Evolutionary conservation across 2,113 vertebrate species (phyloP).

Genomic region (Siniperca chuatsi): DNA sequence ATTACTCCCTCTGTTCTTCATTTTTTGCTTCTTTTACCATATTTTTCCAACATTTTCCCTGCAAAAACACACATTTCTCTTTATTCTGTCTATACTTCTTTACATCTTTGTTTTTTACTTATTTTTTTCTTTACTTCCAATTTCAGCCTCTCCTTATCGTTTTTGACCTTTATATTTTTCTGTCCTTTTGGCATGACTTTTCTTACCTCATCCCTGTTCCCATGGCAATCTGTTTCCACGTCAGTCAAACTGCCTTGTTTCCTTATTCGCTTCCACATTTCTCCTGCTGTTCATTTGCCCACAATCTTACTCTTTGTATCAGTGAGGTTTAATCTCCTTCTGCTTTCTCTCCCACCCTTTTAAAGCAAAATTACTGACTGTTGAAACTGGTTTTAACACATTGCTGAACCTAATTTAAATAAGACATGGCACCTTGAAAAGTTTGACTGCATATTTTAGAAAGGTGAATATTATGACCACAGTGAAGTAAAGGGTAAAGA

Average conservation of each 20-base stretch:
- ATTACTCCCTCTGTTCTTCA: not conserved
- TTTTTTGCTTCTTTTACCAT: constrained; percentile 10
- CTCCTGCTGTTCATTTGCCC: not conserved
- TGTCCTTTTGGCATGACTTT: constrained; percentile 4
- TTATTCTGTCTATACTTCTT: not conserved
- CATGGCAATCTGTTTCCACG: constrained; percentile 40
- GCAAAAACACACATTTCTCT: not conserved
- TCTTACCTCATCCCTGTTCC: constrained; percentile 24
- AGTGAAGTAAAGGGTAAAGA: constrained; percentile 39
- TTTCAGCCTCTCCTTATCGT: not conserved
- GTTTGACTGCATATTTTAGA: constrained; percentile 56
- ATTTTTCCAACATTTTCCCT: not conserved
- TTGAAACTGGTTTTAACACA: constrained; percentile 7
- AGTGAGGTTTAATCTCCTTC: constrained; percentile 13
- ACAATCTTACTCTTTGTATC: not conserved
- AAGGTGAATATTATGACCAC: constrained; percentile 35
- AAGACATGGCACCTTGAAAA: constrained; percentile 54
- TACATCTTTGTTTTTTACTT: not conserved
- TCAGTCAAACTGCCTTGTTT: not conserved
- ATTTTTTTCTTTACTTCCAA: not conserved
- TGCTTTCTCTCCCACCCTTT: constrained; percentile 7
- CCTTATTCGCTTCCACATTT: not conserved
- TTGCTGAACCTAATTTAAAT: constrained; percentile 62
- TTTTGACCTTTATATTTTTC: constrained; percentile 34
- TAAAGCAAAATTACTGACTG: constrained; percentile 49